These are phyloP conservation scores for Calyptommatus sinebrachiatus DNA, from an alignment of 2,113 vertebrate genomes.

Conservation along the genomic window DNA sequence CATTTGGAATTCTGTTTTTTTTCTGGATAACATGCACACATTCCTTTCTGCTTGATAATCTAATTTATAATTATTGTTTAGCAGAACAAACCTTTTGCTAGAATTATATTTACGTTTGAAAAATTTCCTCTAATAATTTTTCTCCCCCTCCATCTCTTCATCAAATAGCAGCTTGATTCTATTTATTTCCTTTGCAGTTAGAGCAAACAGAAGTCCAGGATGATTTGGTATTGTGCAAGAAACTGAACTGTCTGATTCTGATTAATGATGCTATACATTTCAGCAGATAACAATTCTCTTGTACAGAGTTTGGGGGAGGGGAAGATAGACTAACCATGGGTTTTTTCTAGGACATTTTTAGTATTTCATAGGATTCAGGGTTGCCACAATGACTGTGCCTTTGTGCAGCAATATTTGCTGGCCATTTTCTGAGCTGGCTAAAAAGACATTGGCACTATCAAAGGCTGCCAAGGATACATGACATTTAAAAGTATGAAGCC, in stretches of 20 bases:
- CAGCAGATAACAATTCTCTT: constrained; percentile 47
- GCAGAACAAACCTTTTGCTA: background rate
- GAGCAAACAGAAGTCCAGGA: constrained; percentile 6
- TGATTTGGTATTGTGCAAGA: constrained; percentile 10
- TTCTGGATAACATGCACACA: background rate
- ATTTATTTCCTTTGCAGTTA: constrained; percentile 18
- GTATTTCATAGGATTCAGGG: constrained; percentile 26
- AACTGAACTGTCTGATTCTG: constrained; percentile 29
- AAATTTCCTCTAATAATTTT: constrained; percentile 12
- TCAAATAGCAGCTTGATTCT: background rate
- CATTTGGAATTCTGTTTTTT: background rate
- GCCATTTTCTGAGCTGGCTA: background rate
- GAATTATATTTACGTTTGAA: background rate
- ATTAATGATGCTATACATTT: constrained; percentile 54
- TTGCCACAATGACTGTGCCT: background rate
- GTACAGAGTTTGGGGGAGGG: constrained; percentile 28
- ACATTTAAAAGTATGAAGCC: background rate
- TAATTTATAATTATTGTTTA: background rate
- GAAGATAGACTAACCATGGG: constrained; percentile 49
- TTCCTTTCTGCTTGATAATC: background rate
- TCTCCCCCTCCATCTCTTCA: background rate
- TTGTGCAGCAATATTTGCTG: background rate
- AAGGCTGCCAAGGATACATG: background rate
- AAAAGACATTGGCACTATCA: background rate
- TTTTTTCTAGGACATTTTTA: constrained; percentile 38